These are phyloP conservation scores for Sepioteuthis lessoniana DNA, from an alignment of 2,888 invertebrate genomes.

Conservation along the genomic window DNA sequence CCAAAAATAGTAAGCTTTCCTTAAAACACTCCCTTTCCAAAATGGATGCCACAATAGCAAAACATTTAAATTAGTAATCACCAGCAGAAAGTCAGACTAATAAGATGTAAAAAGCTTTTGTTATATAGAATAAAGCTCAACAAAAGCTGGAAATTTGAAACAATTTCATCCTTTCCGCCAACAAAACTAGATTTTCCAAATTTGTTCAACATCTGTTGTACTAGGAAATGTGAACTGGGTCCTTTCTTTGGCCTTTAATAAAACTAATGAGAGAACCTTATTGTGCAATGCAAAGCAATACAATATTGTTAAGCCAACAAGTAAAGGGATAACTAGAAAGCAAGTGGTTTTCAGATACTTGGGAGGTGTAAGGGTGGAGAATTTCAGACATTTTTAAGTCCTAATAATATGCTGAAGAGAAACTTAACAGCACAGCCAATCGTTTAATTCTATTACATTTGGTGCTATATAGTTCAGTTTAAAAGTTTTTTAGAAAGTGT, in stretches of 20 bases:
- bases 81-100: not conserved
- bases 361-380: too few relatives aligned
- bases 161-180: not conserved
- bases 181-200: not conserved
- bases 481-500: too few relatives aligned
- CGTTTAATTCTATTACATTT: too few relatives aligned
- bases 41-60: not conserved
- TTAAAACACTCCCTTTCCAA: not conserved
- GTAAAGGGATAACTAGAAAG: too few relatives aligned
- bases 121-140: not conserved
- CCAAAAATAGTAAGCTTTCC: not conserved
- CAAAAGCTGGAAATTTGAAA: not conserved
- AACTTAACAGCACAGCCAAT: too few relatives aligned
- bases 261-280: not conserved
- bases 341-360: too few relatives aligned
- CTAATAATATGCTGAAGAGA: too few relatives aligned
- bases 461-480: too few relatives aligned
- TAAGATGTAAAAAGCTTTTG: too few relatives aligned
- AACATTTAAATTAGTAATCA: not conserved
- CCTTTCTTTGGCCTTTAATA: not conserved
- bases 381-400: too few relatives aligned
- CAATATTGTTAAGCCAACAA: too few relatives aligned
- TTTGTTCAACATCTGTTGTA: not conserved
- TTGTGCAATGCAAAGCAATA: too few relatives aligned
- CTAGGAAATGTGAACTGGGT: not conserved